Evolutionary conservation across 2,797 vertebrate species (phyloP), one percentile per base, ranked within the genome.

Genomic region (Uromys caudimaculatus): DNA sequence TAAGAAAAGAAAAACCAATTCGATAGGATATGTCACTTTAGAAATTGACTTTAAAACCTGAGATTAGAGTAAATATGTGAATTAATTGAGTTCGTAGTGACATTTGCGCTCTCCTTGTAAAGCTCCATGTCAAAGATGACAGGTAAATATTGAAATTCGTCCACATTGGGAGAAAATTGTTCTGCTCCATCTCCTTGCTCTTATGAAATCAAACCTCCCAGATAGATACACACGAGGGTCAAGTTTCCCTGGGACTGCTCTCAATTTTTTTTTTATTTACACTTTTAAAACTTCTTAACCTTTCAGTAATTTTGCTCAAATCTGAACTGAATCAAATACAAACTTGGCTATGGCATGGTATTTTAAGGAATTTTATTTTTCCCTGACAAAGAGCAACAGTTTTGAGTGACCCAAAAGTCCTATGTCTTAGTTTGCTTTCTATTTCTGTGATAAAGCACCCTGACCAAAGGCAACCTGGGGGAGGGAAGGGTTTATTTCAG

Each of bases 91-190:
- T 38, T 93, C 11, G 4, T 24, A 50, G 73, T 96, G 93, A 60
- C 85, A 93, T 89, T 92, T 96, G 41, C 77, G 4, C 62, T 85
- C 41, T 90, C 41, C 89, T 93, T 38, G 78, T 96, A 94, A 96
- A 84, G 93, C 54, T 89, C 23, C 54, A 16, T 69, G 89, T 93
- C 78, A 77, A 44, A 84, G 76, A 88, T 96, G 83, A 84, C 79
- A 93, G 58, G 83, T 93, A 94, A 95, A 93, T 95, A 96, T 71
- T 96, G 73, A 96, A 96, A 71, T 78, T 52, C 76, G 73, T 93
- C 54, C 91, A 77, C 75, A 62, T 62, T 76, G 56, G 73, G 94
- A 90, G 85, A 29, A 91, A 91, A 95, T 71, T 77, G 21, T 35
- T 96, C 78, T 60, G 35, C 64, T 90, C 14, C 9, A 8, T 76